phyloP scores from a whole-genome alignment of 2,888 invertebrate species.

The Helleia helle region DNA sequence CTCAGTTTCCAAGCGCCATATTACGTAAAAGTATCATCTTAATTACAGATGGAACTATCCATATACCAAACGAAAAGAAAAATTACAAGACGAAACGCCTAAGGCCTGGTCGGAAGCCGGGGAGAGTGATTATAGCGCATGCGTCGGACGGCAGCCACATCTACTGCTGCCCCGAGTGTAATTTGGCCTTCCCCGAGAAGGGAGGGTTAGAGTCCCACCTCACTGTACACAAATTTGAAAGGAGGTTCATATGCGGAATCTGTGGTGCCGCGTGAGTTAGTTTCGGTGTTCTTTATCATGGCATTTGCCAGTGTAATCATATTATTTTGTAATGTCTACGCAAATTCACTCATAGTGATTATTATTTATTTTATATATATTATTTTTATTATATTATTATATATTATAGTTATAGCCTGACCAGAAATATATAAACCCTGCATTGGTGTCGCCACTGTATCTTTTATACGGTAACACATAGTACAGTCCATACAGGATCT shows the following conservation, averaged over 20 bases:
- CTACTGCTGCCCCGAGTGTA: constrained; percentile 87
- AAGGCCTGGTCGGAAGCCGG: constrained; percentile 85
- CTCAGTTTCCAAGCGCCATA: too few species aligned
- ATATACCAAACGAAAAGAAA: constrained; percentile 76
- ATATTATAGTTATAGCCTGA: too few species aligned
- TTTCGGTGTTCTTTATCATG: neutral
- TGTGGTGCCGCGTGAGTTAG: constrained; percentile 81
- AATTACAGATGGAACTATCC: constrained; percentile 40
- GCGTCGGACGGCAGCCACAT: constrained; percentile 83
- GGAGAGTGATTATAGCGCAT: constrained; percentile 83
- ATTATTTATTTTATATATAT: too few species aligned
- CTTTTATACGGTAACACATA: too few species aligned
- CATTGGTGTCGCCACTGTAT: too few species aligned
- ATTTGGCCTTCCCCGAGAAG: constrained; percentile 87
- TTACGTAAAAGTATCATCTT: too few species aligned
- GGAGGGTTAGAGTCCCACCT: constrained; percentile 85
- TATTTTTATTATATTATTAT: too few species aligned
- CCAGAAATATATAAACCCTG: too few species aligned
- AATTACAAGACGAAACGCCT: constrained; percentile 87
- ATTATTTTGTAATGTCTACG: too few species aligned
- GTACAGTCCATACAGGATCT: too few species aligned
- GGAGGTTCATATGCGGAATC: constrained; percentile 84
- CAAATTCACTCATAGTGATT: too few species aligned
- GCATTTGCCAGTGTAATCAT: neutral
- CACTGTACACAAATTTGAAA: constrained; percentile 84